Evolutionary conservation across 2,797 vertebrate genomes (phyloP), one percentile per base, ranked within the genome.

Genomic region (Phrynocephalus vlangalii): DNA sequence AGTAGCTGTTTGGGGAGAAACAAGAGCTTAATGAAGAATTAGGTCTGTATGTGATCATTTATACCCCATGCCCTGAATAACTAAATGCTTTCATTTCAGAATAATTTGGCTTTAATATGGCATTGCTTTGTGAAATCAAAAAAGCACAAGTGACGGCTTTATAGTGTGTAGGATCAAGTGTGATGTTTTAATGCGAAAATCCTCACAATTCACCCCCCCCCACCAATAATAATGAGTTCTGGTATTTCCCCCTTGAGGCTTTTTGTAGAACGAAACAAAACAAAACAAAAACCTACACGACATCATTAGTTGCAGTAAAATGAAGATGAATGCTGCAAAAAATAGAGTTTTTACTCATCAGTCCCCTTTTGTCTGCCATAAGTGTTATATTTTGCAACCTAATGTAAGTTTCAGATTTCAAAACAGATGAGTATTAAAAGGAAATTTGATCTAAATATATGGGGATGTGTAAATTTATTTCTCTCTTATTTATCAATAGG

Each of bases 121-220:
- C 52, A 1, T 2, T 56, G 52, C 90, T 56, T 85, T 90, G 82
- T 70, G 92, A 94, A 91, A 93, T 90, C 92, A 76, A 79, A 92
- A 90, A 33, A 84, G 79, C 6, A 84, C 75, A 1, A 7, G 30
- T 33, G 5, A 91, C 72, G 68, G 33, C 79, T 92, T 89, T 84
- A 68, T 87, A 26, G 83, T 89, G 6, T 73, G 4, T 44, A 48
- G 26, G n/a, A 48, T 48, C 24, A 56, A n/a, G 5, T 33, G n/a
- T 11, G 28, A 15, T 15, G 6, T 44, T 68, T 75, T 75, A 85
- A 33, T 30, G 68, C 26, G 30, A n/a, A 44, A 56, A n/a, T 63
- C 60, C 5, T 15, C 60, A 60, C 56, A 44, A 44, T 44, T 44
- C 3, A 8, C 16, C 9, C 52, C 33, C n/a, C 9, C 1, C 5